Conservation (phyloP, 2,797 vertebrate genomes). For the Tokudaia muenninki region DNA sequence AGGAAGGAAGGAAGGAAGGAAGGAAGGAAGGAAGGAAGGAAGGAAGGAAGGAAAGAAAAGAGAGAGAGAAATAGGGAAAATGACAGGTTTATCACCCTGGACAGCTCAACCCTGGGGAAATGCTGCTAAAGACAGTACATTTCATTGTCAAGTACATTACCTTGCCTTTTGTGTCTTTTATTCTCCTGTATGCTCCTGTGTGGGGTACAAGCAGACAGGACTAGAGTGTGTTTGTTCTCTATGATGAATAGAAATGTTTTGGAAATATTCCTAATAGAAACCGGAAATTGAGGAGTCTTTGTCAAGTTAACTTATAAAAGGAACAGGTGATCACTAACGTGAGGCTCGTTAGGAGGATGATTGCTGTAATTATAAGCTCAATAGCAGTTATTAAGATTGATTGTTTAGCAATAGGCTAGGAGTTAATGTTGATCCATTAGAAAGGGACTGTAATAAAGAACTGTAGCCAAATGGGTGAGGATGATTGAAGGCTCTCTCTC, state of each 20-base stretch:
- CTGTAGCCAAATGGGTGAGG: neutral
- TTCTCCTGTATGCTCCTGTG: neutral
- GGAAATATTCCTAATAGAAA: neutral
- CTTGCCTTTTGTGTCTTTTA: constrained; percentile 5
- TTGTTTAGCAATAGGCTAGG: neutral
- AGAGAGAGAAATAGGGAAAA: too few relatives aligned
- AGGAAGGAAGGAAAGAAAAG: neutral
- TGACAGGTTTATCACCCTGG: too few relatives aligned
- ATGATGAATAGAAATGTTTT: neutral
- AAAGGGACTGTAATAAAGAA: neutral
- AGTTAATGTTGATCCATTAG: neutral
- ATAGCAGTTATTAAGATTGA: neutral
- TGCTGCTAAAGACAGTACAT: neutral
- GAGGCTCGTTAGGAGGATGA: neutral
- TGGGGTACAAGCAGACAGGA: neutral
- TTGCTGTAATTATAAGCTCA: neutral
- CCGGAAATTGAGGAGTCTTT: constrained; percentile 11
- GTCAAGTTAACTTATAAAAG: neutral
- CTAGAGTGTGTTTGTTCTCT: neutral
- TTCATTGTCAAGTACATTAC: neutral
- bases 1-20: neutral
- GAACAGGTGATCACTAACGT: neutral
- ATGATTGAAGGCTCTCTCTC: neutral
- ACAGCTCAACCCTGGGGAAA: neutral
- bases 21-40: rapidly evolving